Percentiles rank a stretch among this genome's conserved stretches.
Evolutionary conservation across 2,797 vertebrate genomes (phyloP).

Genomic region (Neopelma chrysocephalum): DNA sequence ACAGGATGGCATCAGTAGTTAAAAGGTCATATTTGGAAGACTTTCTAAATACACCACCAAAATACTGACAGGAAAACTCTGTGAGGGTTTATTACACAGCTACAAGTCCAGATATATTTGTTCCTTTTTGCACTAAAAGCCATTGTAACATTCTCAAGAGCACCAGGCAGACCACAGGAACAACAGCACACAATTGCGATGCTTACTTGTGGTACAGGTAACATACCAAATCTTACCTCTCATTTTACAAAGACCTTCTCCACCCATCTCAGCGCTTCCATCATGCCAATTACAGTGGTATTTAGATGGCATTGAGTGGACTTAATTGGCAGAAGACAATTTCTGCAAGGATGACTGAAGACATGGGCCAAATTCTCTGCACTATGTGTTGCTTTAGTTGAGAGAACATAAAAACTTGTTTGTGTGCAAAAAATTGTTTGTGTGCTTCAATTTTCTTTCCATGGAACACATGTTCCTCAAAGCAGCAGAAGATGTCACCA

Average conservation of each 20-base stretch:
- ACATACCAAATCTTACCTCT: neutral
- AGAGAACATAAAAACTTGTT: neutral
- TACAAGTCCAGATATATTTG: neutral
- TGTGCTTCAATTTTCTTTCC: neutral
- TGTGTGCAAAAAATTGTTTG: neutral
- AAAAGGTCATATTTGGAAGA: slow-evolving; percentile 41
- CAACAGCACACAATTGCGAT: neutral
- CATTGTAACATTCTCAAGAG: neutral
- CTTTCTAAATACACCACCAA: slow-evolving; percentile 19
- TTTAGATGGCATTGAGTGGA: neutral
- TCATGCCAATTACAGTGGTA: neutral
- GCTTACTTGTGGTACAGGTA: neutral
- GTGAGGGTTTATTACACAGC: neutral
- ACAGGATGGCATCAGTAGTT: slow-evolving; percentile 34
- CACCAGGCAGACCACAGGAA: neutral
- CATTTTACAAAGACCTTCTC: neutral
- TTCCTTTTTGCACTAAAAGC: neutral
- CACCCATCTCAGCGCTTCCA: neutral
- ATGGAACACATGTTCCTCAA: neutral
- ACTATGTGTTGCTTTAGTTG: neutral
- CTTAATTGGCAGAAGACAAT: neutral
- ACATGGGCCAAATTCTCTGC: neutral
- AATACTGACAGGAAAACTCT: neutral
- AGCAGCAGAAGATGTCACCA: neutral
- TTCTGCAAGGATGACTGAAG: neutral